These are phyloP conservation scores for Lophotriccus pileatus DNA, from an alignment of 2,797 vertebrate genomes.

Conservation along the genomic window DNA sequence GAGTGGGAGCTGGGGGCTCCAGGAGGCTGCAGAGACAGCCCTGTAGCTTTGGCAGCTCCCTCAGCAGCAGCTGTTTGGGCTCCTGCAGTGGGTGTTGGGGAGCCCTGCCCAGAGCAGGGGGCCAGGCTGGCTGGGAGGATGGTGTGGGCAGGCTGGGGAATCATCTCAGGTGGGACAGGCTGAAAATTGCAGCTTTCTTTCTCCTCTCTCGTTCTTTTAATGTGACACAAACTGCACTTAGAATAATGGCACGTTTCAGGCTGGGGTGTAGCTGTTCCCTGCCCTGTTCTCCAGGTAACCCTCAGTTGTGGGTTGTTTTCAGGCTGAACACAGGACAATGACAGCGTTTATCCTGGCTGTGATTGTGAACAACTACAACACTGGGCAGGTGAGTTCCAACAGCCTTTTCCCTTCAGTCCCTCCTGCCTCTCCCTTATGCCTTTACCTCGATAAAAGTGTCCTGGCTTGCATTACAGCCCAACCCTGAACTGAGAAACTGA, in stretches of 20 bases:
- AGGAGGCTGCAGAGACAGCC: not conserved
- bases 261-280: not conserved
- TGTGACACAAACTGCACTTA: no score
- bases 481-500: not conserved
- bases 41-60: not conserved
- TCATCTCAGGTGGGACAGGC: not conserved
- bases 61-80: not conserved
- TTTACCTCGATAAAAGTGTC: not conserved
- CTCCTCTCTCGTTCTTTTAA: not conserved
- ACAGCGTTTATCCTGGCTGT: conserved; percentile 96
- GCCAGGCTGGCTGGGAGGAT: not conserved
- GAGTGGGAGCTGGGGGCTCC: not conserved
- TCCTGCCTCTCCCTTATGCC: not conserved
- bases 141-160: not conserved
- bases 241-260: fast-evolving
- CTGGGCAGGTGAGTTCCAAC: conserved; percentile 85
- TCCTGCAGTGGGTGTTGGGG: not conserved
- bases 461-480: not conserved
- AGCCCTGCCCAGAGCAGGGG: not conserved
- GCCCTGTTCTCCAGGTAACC: not conserved
- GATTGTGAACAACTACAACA: conserved; percentile 96
- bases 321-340: conserved; percentile 98
- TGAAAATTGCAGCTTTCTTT: not conserved
- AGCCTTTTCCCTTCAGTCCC: not conserved
- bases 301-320: not conserved